Evolutionary conservation across 1,140 invertebrate genomes (phyloP).

Genomic region (Drosophila kohkoa): DNA sequence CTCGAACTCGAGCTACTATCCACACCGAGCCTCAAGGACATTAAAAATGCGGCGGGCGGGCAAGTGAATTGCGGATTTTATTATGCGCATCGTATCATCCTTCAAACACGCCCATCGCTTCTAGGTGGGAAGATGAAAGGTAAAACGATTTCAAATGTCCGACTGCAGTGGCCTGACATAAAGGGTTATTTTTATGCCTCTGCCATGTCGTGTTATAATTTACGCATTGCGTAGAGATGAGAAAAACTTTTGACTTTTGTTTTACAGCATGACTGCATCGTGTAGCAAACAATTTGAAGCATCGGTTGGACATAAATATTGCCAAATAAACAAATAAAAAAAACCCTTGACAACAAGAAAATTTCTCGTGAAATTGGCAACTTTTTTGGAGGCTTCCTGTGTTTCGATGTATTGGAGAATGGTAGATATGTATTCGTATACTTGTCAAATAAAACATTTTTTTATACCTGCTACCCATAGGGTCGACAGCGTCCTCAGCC

Average conservation of each 20-base stretch:
- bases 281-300: no score
- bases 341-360: no score
- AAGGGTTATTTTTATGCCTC: constrained; percentile 1
- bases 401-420: no score
- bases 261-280: neutral
- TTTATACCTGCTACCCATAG: no score
- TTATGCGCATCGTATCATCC: constrained; percentile 42
- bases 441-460: no score
- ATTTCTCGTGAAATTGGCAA: no score
- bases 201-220: constrained; percentile 2
- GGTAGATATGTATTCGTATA: no score
- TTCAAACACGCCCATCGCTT: constrained; percentile 2
- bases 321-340: no score
- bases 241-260: neutral
- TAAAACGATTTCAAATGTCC: constrained; percentile 29
- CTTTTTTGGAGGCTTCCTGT: no score
- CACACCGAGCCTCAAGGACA: constrained; percentile 28
- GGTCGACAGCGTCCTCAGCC: no score
- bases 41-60: constrained; percentile 33
- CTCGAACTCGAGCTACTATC: neutral
- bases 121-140: neutral
- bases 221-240: neutral
- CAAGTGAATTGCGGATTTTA: constrained; percentile 51
- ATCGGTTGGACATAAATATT: no score
- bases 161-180: constrained; percentile 18